Evolutionary conservation across 2,888 invertebrate species (phyloP).

Genomic region (Tenthredo distinguenda): DNA sequence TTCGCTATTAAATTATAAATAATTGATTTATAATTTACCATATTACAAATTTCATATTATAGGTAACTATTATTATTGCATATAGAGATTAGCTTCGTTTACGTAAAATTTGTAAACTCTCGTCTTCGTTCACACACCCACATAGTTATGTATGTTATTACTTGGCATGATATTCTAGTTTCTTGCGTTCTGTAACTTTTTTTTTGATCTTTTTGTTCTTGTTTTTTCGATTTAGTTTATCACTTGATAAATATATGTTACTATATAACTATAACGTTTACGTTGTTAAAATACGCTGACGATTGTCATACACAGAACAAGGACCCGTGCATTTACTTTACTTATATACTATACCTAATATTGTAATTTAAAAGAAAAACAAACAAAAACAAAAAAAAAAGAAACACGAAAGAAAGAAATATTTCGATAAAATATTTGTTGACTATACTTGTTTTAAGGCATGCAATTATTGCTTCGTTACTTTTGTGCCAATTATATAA

Average conservation of each 20-base stretch:
- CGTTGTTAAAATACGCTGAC: conserved; percentile 73
- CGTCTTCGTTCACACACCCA: conserved; percentile 64
- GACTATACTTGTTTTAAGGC: conserved; percentile 19
- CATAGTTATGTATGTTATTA: conserved; percentile 66
- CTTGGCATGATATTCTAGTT: conserved; percentile 74
- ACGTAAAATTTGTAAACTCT: conserved; percentile 65
- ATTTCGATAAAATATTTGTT: conserved; percentile 1
- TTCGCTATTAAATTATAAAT: conserved; percentile 54
- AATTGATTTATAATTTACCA: conserved; percentile 22
- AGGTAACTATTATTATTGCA: conserved; percentile 58
- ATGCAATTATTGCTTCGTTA: conserved; percentile 37
- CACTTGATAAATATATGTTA: conserved; percentile 39
- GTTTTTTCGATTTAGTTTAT: conserved; percentile 2
- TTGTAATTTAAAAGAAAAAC: conserved; percentile 11
- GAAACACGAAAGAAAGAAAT: not conserved
- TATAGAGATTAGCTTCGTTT: conserved; percentile 49
- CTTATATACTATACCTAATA: conserved; percentile 20
- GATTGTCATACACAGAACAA: conserved; percentile 70
- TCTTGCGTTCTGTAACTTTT: conserved; percentile 63
- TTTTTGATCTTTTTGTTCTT: conserved; percentile 24
- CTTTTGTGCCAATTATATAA: conserved; percentile 43
- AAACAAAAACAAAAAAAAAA: not conserved
- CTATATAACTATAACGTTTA: conserved; percentile 57
- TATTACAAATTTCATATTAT: conserved; percentile 5
- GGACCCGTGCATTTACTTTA: conserved; percentile 74